These are phyloP conservation scores for Lepidochitona cinerea DNA, from an alignment of 2,888 invertebrate species.

Conservation along the genomic window DNA sequence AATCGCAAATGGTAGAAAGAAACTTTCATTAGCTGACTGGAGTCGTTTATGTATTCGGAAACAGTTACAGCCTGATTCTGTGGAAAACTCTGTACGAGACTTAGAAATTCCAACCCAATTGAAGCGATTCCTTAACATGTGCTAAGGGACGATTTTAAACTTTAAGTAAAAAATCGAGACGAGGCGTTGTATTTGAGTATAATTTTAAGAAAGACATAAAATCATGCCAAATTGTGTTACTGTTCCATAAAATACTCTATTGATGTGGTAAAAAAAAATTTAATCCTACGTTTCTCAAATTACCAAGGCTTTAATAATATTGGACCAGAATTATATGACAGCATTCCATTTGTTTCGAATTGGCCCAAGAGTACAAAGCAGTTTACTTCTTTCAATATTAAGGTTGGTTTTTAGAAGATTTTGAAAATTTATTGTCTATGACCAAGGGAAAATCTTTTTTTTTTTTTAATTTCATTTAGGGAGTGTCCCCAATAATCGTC, in stretches of 20 bases:
- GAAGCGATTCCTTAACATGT: not conserved
- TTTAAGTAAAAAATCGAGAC: not conserved
- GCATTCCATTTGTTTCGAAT: too few relatives aligned
- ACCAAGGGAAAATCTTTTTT: too few relatives aligned
- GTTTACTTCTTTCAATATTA: too few relatives aligned
- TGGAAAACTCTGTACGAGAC: not conserved
- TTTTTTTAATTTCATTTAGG: too few relatives aligned
- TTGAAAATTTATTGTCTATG: too few relatives aligned
- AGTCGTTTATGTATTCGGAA: not conserved
- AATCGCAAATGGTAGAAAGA: not conserved
- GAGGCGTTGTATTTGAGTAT: too few relatives aligned
- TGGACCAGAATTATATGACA: too few relatives aligned
- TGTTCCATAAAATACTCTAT: not conserved
- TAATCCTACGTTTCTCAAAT: too few relatives aligned
- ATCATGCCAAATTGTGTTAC: not conserved
- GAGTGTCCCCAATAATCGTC: too few relatives aligned
- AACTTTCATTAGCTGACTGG: not conserved
- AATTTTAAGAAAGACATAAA: not conserved
- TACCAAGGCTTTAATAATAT: too few relatives aligned
- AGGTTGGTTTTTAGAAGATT: too few relatives aligned
- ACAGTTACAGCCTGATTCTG: not conserved
- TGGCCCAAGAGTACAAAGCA: too few relatives aligned
- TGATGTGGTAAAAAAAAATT: not conserved
- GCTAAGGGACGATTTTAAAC: not conserved
- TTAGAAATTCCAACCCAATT: not conserved